Percentiles rank a stretch among this genome's conserved stretches.
Conservation (phyloP, 2,113 vertebrate species). For the Mesembrinibis cayennensis region DNA sequence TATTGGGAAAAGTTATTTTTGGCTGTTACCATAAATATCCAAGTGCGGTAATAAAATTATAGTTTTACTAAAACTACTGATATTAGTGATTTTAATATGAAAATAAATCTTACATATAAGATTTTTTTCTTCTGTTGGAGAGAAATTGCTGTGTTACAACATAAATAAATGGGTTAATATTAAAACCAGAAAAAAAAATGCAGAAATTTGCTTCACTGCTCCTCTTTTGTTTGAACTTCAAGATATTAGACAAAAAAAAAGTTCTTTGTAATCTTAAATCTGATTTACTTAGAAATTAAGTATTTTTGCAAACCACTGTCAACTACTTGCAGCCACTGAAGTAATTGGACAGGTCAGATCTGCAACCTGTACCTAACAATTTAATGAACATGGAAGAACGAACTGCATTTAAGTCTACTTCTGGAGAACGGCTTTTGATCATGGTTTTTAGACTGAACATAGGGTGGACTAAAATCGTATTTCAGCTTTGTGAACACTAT, state of each 20-base stretch:
- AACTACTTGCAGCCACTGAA: background rate
- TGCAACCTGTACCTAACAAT: accelerated
- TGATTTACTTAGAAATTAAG: background rate
- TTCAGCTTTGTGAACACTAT: background rate
- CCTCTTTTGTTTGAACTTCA: background rate
- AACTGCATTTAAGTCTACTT: background rate
- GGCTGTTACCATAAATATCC: background rate
- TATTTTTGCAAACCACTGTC: background rate
- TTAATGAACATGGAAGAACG: background rate
- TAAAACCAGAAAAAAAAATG: background rate
- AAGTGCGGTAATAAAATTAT: background rate
- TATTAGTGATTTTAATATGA: background rate
- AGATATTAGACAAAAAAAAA: background rate
- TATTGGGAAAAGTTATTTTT: background rate
- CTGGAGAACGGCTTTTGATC: background rate
- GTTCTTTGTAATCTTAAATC: background rate
- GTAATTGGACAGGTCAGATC: background rate
- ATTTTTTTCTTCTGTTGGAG: background rate
- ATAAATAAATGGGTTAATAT: background rate
- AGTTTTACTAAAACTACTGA: background rate
- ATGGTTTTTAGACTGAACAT: background rate
- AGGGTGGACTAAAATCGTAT: background rate
- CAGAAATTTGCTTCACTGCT: background rate
- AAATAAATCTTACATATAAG: background rate
- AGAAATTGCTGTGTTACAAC: background rate